phyloP scores from a whole-genome alignment of 2,113 vertebrate species.

The Saguinus midas region DNA sequence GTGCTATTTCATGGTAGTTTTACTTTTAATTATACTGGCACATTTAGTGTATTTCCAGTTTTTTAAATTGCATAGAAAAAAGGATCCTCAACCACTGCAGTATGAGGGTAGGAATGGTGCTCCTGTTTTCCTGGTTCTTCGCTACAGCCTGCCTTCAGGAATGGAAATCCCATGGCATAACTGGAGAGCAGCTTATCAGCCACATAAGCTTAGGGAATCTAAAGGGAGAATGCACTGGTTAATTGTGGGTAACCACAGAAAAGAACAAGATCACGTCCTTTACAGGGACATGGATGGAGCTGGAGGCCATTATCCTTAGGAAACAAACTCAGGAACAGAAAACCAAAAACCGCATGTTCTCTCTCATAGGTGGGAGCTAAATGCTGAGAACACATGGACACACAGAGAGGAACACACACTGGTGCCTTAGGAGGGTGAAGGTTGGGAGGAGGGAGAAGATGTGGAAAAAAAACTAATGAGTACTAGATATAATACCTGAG shows the following conservation, averaged over 20 bases:
- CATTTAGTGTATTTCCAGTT: neutral
- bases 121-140: neutral
- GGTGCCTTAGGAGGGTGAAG: too few species aligned
- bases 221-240: neutral
- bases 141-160: neutral
- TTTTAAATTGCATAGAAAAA: neutral
- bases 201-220: neutral
- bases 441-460: too few species aligned
- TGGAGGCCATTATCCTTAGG: too few species aligned
- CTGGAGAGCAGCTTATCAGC: neutral
- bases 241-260: neutral
- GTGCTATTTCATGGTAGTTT: neutral
- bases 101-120: neutral
- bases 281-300: too few species aligned
- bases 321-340: too few species aligned
- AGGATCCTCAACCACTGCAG: neutral
- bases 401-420: too few species aligned
- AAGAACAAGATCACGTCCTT: too few species aligned
- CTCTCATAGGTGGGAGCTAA: too few species aligned
- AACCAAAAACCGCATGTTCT: too few species aligned
- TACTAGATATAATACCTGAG: too few species aligned
- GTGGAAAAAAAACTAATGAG: too few species aligned
- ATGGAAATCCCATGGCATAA: neutral
- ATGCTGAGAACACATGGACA: too few species aligned
- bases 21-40: neutral